Percentiles rank a stretch among this genome's conserved stretches.
phyloP scores from a whole-genome alignment of 2,888 invertebrate species.

The Dichetophora obliterata region DNA sequence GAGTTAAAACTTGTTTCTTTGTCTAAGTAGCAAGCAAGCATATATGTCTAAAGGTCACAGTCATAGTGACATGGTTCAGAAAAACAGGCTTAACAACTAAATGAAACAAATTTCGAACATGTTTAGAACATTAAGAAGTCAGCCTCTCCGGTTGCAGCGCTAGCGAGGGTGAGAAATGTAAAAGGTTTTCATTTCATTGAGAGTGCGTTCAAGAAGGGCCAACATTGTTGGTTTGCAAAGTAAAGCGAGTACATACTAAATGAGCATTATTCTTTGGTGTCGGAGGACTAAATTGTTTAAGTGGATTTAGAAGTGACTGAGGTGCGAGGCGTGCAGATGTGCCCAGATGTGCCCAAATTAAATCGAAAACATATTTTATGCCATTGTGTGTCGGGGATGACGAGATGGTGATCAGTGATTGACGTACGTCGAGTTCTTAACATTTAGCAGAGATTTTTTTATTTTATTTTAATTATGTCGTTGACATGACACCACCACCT shows the following conservation, averaged over 20 bases:
- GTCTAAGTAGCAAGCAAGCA: neutral
- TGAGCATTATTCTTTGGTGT: neutral
- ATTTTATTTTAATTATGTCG: slow-evolving; percentile 49
- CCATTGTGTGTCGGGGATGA: slow-evolving; percentile 28
- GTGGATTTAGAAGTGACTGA: slow-evolving; percentile 12
- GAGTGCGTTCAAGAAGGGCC: neutral
- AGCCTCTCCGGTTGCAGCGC: slow-evolving; percentile 14
- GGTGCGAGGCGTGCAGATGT: slow-evolving; percentile 8
- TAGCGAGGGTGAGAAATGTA: slow-evolving; percentile 11
- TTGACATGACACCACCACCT: slow-evolving; percentile 43
- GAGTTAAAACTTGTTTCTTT: neutral
- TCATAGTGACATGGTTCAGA: slow-evolving; percentile 34
- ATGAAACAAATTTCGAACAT: slow-evolving; percentile 44
- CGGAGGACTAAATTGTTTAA: neutral
- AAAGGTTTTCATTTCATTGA: slow-evolving; percentile 11
- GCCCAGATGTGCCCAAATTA: slow-evolving; percentile 23
- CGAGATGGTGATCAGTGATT: slow-evolving; percentile 44
- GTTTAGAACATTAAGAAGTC: slow-evolving; percentile 49
- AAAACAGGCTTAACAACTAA: slow-evolving; percentile 10
- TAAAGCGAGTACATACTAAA: neutral
- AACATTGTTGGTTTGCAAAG: no score
- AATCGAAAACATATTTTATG: slow-evolving; percentile 34
- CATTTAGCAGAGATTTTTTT: slow-evolving; percentile 48
- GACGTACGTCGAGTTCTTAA: slow-evolving; percentile 47
- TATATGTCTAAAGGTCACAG: slow-evolving; percentile 28